Conservation (phyloP, 2,113 vertebrate genomes). For the Pampusana beccarii region DNA sequence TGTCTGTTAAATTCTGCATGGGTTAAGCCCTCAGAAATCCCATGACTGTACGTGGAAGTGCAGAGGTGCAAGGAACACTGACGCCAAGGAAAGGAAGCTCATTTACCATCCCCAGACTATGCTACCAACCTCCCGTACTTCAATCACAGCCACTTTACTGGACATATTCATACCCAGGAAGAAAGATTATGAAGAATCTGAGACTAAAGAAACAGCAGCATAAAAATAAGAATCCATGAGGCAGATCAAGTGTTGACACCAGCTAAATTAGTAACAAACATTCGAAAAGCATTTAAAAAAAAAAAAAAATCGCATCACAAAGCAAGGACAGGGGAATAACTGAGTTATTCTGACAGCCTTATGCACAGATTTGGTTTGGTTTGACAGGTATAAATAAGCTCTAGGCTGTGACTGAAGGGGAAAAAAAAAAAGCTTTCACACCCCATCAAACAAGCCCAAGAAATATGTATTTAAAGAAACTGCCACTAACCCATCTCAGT, state of each 20-base stretch:
- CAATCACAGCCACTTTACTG: background rate
- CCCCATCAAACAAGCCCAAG: conserved; percentile 36
- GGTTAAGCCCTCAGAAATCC: background rate
- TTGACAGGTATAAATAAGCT: conserved; percentile 57
- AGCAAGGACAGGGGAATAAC: conserved; percentile 12
- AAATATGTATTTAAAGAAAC: conserved; percentile 51
- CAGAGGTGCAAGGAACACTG: background rate
- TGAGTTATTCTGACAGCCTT: conserved; percentile 34
- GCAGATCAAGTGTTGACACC: background rate
- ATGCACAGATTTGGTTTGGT: conserved; percentile 49
- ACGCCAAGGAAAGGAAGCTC: background rate
- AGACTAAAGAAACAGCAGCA: background rate
- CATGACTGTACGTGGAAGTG: background rate
- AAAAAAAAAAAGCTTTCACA: conserved; percentile 12
- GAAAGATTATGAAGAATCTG: background rate
- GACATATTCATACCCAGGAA: background rate
- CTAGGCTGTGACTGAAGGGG: conserved; percentile 36
- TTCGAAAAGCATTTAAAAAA: background rate
- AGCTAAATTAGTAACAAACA: conserved; percentile 3
- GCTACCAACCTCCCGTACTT: background rate
- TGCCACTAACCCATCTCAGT: conserved; percentile 41
- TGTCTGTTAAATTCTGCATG: background rate
- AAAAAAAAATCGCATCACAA: background rate
- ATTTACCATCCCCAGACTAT: background rate
- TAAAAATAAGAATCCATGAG: conserved; percentile 24